phyloP scores from a whole-genome alignment of 2,888 invertebrate species.

The Euplagia quadripunctaria region DNA sequence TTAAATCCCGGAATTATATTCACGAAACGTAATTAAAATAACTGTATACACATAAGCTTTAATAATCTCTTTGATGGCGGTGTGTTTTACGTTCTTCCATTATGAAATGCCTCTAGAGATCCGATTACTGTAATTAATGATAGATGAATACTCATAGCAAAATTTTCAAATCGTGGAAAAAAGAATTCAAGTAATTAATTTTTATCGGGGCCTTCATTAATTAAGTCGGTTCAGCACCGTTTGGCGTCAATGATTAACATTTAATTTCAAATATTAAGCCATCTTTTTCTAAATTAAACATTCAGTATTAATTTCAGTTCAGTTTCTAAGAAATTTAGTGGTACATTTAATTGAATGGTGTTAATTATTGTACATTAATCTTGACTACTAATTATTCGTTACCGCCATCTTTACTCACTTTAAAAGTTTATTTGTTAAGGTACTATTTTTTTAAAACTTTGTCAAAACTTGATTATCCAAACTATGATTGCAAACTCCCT shows the following conservation, averaged over 20 bases:
- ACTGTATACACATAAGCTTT: slow-evolving; percentile 42
- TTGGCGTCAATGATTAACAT: slow-evolving; percentile 48
- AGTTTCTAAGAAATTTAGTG: slow-evolving; percentile 11
- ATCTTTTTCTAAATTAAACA: slow-evolving; percentile 33
- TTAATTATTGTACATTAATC: not conserved
- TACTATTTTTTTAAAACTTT: not conserved
- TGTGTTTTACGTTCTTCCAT: slow-evolving; percentile 45
- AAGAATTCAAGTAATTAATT: slow-evolving; percentile 53
- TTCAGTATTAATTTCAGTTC: slow-evolving; percentile 26
- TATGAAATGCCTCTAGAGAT: slow-evolving; percentile 49
- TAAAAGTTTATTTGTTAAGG: not conserved
- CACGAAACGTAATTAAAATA: slow-evolving; percentile 38
- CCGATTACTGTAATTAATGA: slow-evolving; percentile 57
- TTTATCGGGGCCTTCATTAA: slow-evolving; percentile 50
- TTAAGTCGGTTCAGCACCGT: slow-evolving; percentile 50
- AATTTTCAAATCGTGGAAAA: slow-evolving; percentile 50
- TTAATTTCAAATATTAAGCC: slow-evolving; percentile 43
- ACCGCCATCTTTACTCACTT: not conserved
- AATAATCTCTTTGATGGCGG: slow-evolving; percentile 50
- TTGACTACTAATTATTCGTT: not conserved
- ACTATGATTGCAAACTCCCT: not conserved
- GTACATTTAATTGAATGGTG: slow-evolving; percentile 10
- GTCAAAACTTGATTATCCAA: not conserved
- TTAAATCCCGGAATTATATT: slow-evolving; percentile 22
- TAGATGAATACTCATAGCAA: slow-evolving; percentile 49